Base-by-base conservation (phyloP, 2,797 vertebrate genomes). In the Petrocephalus schoutedeni region DNA sequence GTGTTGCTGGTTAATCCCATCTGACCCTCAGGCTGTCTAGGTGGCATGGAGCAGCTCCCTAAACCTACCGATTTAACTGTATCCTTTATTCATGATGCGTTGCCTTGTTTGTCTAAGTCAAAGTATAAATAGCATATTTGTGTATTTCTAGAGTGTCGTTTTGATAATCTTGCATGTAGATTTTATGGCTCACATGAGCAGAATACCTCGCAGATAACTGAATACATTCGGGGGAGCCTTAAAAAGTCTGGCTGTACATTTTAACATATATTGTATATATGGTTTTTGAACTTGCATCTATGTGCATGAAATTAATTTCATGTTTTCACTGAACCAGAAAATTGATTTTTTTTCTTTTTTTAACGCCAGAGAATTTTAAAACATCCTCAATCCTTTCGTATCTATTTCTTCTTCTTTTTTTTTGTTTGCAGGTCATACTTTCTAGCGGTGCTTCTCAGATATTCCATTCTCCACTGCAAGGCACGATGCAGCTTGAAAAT, bases 71-170 rank as follows among this genome's bases (percentile, higher is more conserved):
- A 87, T 82, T 87, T 32, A 61, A 16, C 45, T 36, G 36, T 16
- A 87, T 87, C 58, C 67, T 59, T 84, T 82, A 57, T 74, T 87
- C 12, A 90, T 86, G 89, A 89, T 82, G 51, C 87, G 89, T 80
- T 82, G 87, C 41, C 41, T 59, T 80, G 74, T 80, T 86, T 45
- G 51, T n/a, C 16, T 32, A 36, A 57, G 23, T 86, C 49, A 45
- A 45, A 58, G 51, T 49, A 86, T 51, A 49, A 86, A 74, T 57
- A 86, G 16, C 19, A 49, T 57, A 84, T 74, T 23, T 51, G 49
- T 57, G 21, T 7, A 32, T 12, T n/a, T 56, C 59, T 32, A 83
- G n/a, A 58, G 14, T 56, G 41, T 51, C 32, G 19, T 59, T 45
- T 19, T 32, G 71, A 58, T 23, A 7, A 23, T 59, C 21, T 53